phyloP scores from a whole-genome alignment of 1,140 invertebrate genomes.

The Oedothorax gibbosus region DNA sequence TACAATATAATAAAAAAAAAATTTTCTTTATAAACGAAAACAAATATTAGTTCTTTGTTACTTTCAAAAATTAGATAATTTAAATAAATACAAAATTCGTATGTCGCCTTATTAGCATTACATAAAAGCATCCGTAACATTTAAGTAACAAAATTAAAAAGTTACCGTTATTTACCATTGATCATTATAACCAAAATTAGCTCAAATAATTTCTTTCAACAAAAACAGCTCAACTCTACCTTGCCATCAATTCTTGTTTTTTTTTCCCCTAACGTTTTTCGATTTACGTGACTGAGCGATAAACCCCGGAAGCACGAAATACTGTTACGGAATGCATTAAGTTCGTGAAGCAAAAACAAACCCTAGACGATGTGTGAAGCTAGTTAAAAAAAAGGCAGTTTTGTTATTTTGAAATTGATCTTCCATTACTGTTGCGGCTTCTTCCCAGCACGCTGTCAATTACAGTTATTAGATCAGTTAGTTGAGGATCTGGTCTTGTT shows the following conservation, averaged over 20 bases:
- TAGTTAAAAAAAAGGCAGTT: constrained; percentile 7
- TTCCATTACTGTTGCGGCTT: constrained; percentile 14
- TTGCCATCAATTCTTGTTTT: neutral
- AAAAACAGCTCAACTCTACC: no score
- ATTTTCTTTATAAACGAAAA: no score
- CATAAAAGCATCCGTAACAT: no score
- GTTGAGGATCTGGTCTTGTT: constrained; percentile 2
- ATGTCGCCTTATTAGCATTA: no score
- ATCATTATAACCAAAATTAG: no score
- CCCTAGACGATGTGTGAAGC: neutral
- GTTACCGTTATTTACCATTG: no score
- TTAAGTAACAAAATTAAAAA: no score
- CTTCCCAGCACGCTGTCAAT: neutral
- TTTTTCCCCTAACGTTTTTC: neutral
- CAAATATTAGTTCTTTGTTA: no score
- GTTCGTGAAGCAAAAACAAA: neutral
- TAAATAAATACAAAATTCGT: no score
- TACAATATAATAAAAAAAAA: no score
- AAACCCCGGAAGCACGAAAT: constrained; percentile 1
- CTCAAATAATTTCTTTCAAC: no score
- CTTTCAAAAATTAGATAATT: no score
- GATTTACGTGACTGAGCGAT: constrained; percentile 13
- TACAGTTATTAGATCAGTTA: constrained; percentile 15
- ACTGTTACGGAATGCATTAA: constrained; percentile 1
- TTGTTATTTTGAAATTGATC: constrained; percentile 15